Percentiles rank a stretch among this genome's conserved stretches.
These are phyloP conservation scores for Todiramphus saurophagus DNA, from an alignment of 2,113 vertebrate genomes.

Conservation along the genomic window DNA sequence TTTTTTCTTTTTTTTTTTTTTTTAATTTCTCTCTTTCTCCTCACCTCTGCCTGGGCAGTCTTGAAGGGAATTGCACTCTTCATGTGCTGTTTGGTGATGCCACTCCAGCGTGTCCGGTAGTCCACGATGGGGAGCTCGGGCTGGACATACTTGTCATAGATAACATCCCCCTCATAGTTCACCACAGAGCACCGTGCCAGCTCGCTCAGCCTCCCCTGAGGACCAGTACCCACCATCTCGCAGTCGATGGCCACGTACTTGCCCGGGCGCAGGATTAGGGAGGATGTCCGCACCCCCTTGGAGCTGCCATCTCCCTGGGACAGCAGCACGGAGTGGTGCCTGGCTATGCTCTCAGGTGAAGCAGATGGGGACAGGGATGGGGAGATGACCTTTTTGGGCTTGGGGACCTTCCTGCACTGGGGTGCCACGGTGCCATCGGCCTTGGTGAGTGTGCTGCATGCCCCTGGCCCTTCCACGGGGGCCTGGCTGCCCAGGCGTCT, in stretches of 20 bases:
- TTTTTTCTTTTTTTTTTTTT: not conserved
- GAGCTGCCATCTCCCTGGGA: constrained; percentile 59
- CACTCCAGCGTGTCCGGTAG: constrained; percentile 94
- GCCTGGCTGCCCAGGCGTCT: fast-evolving
- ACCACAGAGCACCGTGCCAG: constrained; percentile 91
- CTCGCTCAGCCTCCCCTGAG: constrained; percentile 80
- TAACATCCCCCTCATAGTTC: constrained; percentile 83
- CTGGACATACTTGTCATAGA: constrained; percentile 89
- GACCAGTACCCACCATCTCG: constrained; percentile 97
- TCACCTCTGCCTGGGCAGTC: constrained; percentile 82
- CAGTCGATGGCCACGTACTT: constrained; percentile 90
- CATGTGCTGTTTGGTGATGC: constrained; percentile 84
- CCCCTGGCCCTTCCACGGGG: fast-evolving
- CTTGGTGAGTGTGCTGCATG: fast-evolving
- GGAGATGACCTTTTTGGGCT: fast-evolving
- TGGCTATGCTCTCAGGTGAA: not conserved
- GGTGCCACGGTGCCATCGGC: fast-evolving
- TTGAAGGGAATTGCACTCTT: constrained; percentile 79
- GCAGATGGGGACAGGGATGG: not conserved
- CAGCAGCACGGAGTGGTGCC: not conserved
- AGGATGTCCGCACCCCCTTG: constrained; percentile 6
- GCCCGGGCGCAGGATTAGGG: not conserved
- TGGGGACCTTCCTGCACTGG: fast-evolving
- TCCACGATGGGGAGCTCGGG: constrained; percentile 83
- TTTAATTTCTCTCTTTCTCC: not conserved